A percentile compares a stretch with the other conserved stretches of the same genome.
phyloP scores from a whole-genome alignment of 2,113 vertebrate genomes.

The Nerophis lumbriciformis region DNA sequence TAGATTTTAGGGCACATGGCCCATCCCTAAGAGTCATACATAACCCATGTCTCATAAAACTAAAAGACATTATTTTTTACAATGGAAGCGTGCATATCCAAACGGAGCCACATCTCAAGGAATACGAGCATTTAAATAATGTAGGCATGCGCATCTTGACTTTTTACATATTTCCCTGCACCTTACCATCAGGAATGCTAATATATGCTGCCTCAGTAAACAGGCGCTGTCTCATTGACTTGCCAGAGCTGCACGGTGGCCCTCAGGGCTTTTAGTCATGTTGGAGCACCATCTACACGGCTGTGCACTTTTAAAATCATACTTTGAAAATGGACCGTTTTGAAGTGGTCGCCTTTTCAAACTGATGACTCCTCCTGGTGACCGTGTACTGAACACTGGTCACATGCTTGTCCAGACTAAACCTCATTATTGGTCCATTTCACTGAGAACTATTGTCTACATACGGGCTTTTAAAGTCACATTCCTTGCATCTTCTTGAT shows the following conservation, averaged over 20 bases:
- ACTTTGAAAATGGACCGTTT: constrained; percentile 15
- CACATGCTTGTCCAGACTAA: not conserved
- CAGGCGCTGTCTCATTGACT: constrained; percentile 14
- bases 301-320: constrained; percentile 16
- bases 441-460: not conserved
- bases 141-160: constrained; percentile 3
- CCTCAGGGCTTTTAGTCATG: constrained; percentile 16
- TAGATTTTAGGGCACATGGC: too few relatives aligned
- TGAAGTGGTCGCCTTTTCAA: constrained; percentile 26
- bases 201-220: constrained; percentile 31
- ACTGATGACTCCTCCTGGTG: not conserved
- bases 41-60: too few relatives aligned
- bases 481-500: not conserved
- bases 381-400: not conserved
- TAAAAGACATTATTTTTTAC: too few relatives aligned
- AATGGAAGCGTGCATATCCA: too few relatives aligned
- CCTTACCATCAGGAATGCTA: constrained; percentile 28
- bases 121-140: not conserved
- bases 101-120: too few relatives aligned
- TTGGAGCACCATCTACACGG: constrained; percentile 24
- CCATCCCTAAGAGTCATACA: too few relatives aligned
- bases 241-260: constrained; percentile 25
- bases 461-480: too few relatives aligned
- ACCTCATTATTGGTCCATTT: not conserved
- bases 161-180: constrained; percentile 23